Evolutionary conservation across 2,888 invertebrate species (phyloP).

Genomic region (Microctonus hyperodae): DNA sequence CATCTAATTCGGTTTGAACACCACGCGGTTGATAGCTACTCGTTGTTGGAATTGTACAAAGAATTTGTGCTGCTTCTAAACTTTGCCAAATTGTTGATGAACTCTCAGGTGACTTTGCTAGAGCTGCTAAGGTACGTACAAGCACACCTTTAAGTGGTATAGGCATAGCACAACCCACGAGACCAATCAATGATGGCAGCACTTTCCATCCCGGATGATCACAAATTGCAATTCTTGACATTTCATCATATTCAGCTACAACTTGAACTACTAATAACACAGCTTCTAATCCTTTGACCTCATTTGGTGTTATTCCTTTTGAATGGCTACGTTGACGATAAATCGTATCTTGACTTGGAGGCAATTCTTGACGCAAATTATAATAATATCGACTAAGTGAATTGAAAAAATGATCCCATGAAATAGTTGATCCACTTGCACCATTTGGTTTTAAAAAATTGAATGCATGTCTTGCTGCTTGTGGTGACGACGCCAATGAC

Average conservation of each 20-base stretch:
- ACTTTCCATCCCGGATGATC: slow-evolving; percentile 91
- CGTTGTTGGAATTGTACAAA: slow-evolving; percentile 72
- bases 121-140: slow-evolving; percentile 77
- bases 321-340: slow-evolving; percentile 67
- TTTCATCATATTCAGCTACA: slow-evolving; percentile 81
- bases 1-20: slow-evolving; percentile 85
- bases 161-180: slow-evolving; percentile 88
- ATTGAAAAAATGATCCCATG: slow-evolving; percentile 86
- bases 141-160: slow-evolving; percentile 85
- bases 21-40: slow-evolving; percentile 72
- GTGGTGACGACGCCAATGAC: slow-evolving; percentile 77
- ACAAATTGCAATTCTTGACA: slow-evolving; percentile 81
- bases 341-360: slow-evolving; percentile 71
- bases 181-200: slow-evolving; percentile 78
- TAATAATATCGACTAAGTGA: slow-evolving; percentile 78
- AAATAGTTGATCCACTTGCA: slow-evolving; percentile 67
- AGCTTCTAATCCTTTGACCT: slow-evolving; percentile 85
- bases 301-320: slow-evolving; percentile 78
- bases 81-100: slow-evolving; percentile 86
- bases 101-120: slow-evolving; percentile 80
- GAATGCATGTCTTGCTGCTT: slow-evolving; percentile 81
- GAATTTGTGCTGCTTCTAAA: slow-evolving; percentile 82
- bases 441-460: slow-evolving; percentile 77
- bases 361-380: slow-evolving; percentile 75
- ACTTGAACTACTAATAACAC: slow-evolving; percentile 80